These are phyloP conservation scores for Microtus montanus DNA, from an alignment of 2,113 vertebrate genomes.

Conservation along the genomic window DNA sequence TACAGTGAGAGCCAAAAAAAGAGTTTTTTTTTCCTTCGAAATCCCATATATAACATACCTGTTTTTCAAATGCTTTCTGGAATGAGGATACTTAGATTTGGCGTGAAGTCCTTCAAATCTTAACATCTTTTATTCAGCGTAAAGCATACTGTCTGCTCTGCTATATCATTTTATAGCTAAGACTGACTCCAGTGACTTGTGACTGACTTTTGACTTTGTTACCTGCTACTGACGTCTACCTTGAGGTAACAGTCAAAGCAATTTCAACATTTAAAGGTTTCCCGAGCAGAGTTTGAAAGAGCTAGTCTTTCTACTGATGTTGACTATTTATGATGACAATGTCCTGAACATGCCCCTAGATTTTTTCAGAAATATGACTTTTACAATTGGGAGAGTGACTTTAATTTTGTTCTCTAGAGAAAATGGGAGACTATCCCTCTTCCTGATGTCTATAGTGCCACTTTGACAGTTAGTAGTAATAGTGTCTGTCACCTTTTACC, in stretches of 20 bases:
- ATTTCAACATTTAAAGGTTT: constrained; percentile 38
- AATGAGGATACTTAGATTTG: not conserved
- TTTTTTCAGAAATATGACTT: not conserved
- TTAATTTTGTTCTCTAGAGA: not conserved
- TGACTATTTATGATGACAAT: not conserved
- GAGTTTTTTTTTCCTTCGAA: not conserved
- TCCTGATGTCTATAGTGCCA: not conserved
- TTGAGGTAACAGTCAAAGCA: not conserved
- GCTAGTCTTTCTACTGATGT: not conserved
- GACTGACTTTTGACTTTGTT: constrained; percentile 8
- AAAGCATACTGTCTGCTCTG: not conserved
- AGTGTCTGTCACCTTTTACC: too few relatives aligned
- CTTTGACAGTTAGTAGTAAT: not conserved
- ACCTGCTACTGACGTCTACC: not conserved
- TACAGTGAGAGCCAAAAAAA: not conserved
- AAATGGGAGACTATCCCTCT: not conserved
- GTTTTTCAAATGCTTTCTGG: not conserved
- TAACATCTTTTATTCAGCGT: not conserved
- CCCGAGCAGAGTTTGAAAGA: not conserved
- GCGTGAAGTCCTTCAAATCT: not conserved
- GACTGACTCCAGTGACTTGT: not conserved
- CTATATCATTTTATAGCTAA: not conserved
- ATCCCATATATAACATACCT: not conserved
- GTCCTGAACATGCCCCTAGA: not conserved
- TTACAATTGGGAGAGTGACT: not conserved